Evolutionary conservation across 2,888 invertebrate genomes (phyloP), one percentile per base, ranked within the genome.

Genomic region (Megalurothrips usitatus): DNA sequence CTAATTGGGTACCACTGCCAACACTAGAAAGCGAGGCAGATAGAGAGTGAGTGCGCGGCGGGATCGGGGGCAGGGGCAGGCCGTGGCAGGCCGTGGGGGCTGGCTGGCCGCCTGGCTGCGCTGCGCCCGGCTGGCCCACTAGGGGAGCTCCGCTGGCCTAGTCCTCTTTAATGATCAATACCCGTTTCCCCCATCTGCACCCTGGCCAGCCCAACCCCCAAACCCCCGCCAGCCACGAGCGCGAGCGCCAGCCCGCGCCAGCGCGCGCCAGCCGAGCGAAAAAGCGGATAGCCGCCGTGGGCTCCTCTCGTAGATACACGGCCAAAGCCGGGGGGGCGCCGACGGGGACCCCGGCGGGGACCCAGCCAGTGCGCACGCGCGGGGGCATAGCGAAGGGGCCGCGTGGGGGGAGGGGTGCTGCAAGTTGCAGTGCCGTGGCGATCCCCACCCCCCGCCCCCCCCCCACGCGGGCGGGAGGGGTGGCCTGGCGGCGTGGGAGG

Each of bases 101-200:
- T 17, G 58, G 19, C 58, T 43, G 11, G 68, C 68, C 23, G 11
- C n/a, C n/a, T n/a, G n/a, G n/a, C n/a, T n/a, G n/a, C n/a, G n/a
- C n/a, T n/a, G n/a, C n/a, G n/a, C n/a, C 58, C 6, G 58, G 58
- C 58, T 58, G 58, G 58, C 58, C 58, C 58, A 26, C 23, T 75
- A 26, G 68, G 11, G 23, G 23, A 75, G 68, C 26, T 9, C 68
- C 23, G 9, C 68, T 19, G 19, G 23, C 26, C 68, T 10, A 12
- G 68, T 75, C 26, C 68, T 23, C 68, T 26, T 75, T 75, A 75
- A 75, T 75, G 68, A 75, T 75, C 68, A 75, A 75, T 75, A 75
- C 68, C 68, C 23, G 68, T 12, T 26, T 43, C 34, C 34, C 34
- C 34, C 34, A 43, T 43, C 34, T 43, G 34, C 34, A 43, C 34